These are phyloP conservation scores for Pachyramphus minor DNA, from an alignment of 2,113 vertebrate species.

Conservation along the genomic window DNA sequence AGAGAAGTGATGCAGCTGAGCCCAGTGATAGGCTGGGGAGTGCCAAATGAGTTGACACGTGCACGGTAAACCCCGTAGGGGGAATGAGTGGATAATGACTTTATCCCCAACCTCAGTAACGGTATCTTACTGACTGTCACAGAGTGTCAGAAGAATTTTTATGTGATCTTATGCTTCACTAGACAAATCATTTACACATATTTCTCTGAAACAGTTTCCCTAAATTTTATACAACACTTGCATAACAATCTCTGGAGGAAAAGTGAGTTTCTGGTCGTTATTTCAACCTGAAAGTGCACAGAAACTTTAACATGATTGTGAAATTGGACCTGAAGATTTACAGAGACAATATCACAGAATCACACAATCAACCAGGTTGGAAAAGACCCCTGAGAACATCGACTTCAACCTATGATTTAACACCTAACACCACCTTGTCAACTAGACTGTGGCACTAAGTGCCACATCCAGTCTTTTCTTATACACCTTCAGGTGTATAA, in stretches of 20 bases:
- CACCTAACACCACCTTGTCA: neutral
- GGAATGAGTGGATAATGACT: neutral
- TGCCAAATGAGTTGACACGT: neutral
- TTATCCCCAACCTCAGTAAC: neutral
- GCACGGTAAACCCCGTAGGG: fast-evolving
- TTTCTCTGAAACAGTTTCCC: neutral
- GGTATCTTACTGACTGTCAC: neutral
- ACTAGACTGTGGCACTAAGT: neutral
- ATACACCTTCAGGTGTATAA: neutral
- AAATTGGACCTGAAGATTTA: neutral
- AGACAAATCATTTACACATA: neutral
- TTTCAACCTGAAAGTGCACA: neutral
- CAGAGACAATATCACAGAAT: neutral
- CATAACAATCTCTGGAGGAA: neutral
- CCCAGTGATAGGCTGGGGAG: neutral
- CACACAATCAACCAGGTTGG: neutral
- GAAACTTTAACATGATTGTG: neutral
- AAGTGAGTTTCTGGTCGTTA: neutral
- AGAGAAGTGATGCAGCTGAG: neutral
- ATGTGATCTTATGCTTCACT: neutral
- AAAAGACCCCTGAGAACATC: neutral
- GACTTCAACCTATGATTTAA: neutral
- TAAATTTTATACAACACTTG: neutral
- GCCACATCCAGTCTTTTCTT: neutral
- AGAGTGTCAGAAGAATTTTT: neutral